Evolutionary conservation across 2,888 invertebrate genomes (phyloP), one percentile per base, ranked within the genome.

Genomic region (Tolmerus cingulatus): DNA sequence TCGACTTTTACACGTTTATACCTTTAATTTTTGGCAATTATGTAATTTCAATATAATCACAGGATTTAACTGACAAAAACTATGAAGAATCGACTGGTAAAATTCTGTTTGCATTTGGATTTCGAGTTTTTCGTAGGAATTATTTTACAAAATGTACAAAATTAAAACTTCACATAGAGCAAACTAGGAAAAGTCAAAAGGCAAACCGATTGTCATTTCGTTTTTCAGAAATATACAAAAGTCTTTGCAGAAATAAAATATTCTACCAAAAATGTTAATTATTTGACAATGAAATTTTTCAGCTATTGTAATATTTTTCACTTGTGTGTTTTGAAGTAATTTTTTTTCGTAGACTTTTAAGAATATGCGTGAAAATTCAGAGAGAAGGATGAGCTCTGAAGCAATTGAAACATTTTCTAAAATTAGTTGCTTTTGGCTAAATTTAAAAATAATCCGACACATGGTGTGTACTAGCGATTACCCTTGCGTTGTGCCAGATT

Each of bases 371-470:
- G 66, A 19, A 23, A 23, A 66, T 57, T n/a, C 3, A 23, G 9
- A 12, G 12, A 66, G 19, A 43, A 78, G 14, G 16, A 46, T 46
- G 43, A 46, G 43, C 43, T 37, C 40, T 46, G 4, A 14, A 78
- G 78, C 78, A 78, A 43, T 46, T 78, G 43, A 46, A 43, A 16
- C 40, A 46, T 78, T 37, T 23, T 78, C 78, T 78, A 78, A 78
- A 78, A 78, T 78, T 78, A 78, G 78, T 46, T 19, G 23, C 5
- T 19, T 40, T 19, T 23, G 43, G 37, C 78, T 78, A 78, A 78
- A 78, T 78, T 78, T 78, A 78, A 78, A 78, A 78, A 76, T 76
- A 76, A 37, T 40, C 76, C 76, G 37, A 40, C 76, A 76, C 66
- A 66, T 66, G 66, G 66, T 66, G 7, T 66, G 66, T 66, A 66